Evolutionary conservation across 2,888 invertebrate genomes (phyloP).

Genomic region (Embidobia sp.): DNA sequence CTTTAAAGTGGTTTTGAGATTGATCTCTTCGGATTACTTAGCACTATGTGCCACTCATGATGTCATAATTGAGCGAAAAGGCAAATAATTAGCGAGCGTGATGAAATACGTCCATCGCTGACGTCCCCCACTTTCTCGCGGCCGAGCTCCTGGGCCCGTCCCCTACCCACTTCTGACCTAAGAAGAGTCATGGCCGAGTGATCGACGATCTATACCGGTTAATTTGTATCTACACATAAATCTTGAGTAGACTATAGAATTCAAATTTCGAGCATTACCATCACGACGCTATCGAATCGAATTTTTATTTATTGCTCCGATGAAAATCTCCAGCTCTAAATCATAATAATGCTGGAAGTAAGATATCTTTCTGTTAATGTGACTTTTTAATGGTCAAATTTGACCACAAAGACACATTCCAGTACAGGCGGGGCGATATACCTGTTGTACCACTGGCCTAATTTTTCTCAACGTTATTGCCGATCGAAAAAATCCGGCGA

Average conservation of each 20-base stretch:
- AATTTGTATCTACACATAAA: conserved; percentile 47
- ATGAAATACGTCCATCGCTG: conserved; percentile 76
- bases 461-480: conserved; percentile 22
- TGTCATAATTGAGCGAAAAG: conserved; percentile 37
- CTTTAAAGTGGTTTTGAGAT: no score
- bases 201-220: conserved; percentile 52
- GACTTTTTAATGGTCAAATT: not conserved
- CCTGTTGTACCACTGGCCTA: not conserved
- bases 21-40: conserved; percentile 3
- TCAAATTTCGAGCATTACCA: conserved; percentile 9
- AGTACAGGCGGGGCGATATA: no score
- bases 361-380: not conserved
- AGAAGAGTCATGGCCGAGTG: conserved; percentile 59
- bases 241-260: conserved; percentile 16
- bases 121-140: conserved; percentile 65
- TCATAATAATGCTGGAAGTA: not conserved
- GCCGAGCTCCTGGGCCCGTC: conserved; percentile 68
- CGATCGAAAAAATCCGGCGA: conserved; percentile 28
- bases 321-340: not conserved
- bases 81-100: conserved; percentile 22
- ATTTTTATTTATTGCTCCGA: conserved; percentile 10
- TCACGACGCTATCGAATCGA: conserved; percentile 3
- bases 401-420: no score
- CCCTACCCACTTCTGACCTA: conserved; percentile 55
- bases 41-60: conserved; percentile 13